These are phyloP conservation scores for Anas acuta DNA, from an alignment of 2,797 vertebrate species.

Conservation along the genomic window DNA sequence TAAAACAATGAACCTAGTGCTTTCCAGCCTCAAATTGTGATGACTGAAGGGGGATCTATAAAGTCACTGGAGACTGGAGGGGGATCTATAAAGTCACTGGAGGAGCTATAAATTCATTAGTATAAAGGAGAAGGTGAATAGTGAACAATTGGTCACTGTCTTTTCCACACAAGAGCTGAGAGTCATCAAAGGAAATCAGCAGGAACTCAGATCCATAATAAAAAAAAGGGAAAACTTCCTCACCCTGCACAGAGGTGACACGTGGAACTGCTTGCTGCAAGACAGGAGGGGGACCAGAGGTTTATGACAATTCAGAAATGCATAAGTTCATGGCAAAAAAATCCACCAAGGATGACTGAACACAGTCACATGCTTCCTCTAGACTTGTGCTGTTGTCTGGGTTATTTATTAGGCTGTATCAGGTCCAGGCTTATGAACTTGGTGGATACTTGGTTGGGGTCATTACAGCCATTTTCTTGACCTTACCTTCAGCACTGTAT, in stretches of 20 bases:
- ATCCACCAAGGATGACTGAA: not conserved
- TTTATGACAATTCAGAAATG: not conserved
- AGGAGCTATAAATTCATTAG: constrained; percentile 51
- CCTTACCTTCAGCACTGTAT: not conserved
- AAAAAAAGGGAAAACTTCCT: constrained; percentile 17
- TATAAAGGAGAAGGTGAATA: constrained; percentile 1
- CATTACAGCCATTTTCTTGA: not conserved
- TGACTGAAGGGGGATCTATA: constrained; percentile 34
- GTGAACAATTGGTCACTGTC: constrained; percentile 37
- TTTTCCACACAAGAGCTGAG: not conserved
- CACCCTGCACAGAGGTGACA: fast-evolving
- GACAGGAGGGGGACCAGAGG: not conserved
- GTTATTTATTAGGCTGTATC: not conserved
- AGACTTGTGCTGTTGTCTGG: not conserved
- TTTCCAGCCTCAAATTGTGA: not conserved
- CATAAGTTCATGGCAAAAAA: not conserved
- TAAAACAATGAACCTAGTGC: not conserved
- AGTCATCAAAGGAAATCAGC: constrained; percentile 21
- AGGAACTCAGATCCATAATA: not conserved
- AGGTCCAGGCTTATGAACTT: not conserved
- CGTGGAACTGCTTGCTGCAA: fast-evolving
- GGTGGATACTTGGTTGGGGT: not conserved
- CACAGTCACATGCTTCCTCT: not conserved
- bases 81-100: constrained; percentile 35
- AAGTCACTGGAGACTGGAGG: not conserved